Evolutionary conservation across 2,113 vertebrate species (phyloP), one percentile per base, ranked within the genome.

Genomic region (Eupsittula cactorum): DNA sequence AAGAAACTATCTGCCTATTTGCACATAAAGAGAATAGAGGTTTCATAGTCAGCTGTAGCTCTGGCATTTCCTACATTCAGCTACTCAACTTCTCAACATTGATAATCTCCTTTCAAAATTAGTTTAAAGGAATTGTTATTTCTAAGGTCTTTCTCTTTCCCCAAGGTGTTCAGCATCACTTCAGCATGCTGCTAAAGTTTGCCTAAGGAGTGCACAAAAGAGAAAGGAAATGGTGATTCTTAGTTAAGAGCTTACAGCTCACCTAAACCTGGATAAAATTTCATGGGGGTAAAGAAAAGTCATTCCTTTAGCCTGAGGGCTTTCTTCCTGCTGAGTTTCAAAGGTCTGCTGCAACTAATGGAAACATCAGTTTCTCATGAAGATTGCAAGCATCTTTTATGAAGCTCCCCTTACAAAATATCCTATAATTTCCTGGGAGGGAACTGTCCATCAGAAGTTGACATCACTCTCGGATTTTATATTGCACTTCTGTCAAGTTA

Each of bases 311-410:
- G 84, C 83, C 85, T 76, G 31, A 91, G 63, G 63, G 50, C 50
- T 92, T 93, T 90, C 53, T 96, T 33, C 71, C 59, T 92, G 31
- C 25, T 71, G 90, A 90, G 71, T 94, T 96, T 94, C 87, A 83
- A 86, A 90, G 41, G 68, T 93, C 64, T 92, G 68, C 50, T 90
- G 46, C 78, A 90, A 81, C 85, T 70, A 88, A 53, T 17, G 23
- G 46, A 95, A 93, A 75, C 55, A 71, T 78, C 92, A 93, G 65
- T 82, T 90, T 78, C 19, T 88, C 10, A 65, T 11, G 74, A 77
- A 94, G 53, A 81, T 92, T 70, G 17, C 46, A 92, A 78, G 64
- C 35, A 90, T 64, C 33, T 77, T 63, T 74, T 62, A 25, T 49
- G 44, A 96, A 74, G 49, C 52, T 81, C 19, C 27, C 64, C 37